A percentile compares a stretch with the other conserved stretches of the same genome.
phyloP scores from a whole-genome alignment of 2,797 vertebrate genomes.

The Psittacula echo region DNA sequence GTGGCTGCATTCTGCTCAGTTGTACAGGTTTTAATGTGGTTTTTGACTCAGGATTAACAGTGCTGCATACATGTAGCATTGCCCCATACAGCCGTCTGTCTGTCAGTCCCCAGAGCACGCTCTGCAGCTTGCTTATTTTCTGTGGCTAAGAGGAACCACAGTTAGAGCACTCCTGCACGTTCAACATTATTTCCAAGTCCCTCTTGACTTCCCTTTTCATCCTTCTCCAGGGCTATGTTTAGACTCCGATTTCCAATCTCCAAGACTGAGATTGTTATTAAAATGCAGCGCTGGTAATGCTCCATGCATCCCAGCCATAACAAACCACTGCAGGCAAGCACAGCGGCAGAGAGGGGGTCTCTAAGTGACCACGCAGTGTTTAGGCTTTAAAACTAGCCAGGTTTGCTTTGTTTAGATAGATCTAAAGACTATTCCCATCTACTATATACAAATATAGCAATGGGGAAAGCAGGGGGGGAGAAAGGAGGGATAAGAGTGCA shows the following conservation, averaged over 20 bases:
- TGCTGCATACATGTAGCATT: background rate
- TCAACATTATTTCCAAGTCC: slow-evolving; percentile 24
- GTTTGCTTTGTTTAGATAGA: background rate
- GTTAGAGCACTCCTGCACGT: background rate
- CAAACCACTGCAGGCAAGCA: background rate
- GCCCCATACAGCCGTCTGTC: background rate
- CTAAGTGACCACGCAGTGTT: background rate
- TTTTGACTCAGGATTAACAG: slow-evolving; percentile 33
- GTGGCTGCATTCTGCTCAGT: slow-evolving; percentile 27
- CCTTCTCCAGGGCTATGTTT: slow-evolving; percentile 38
- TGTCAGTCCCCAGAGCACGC: background rate
- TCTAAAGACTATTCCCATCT: background rate
- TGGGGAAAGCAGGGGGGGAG: background rate
- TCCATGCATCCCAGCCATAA: slow-evolving; percentile 18
- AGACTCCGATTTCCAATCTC: slow-evolving; percentile 30
- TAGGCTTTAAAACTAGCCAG: background rate
- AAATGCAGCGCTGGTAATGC: slow-evolving; percentile 16
- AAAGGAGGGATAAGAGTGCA: slow-evolving; percentile 4
- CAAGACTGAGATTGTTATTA: slow-evolving; percentile 11
- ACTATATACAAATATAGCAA: background rate
- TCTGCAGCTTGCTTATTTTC: background rate
- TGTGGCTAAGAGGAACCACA: background rate
- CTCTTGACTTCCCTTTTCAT: slow-evolving; percentile 8
- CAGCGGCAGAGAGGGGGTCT: background rate
- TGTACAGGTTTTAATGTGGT: background rate